Evolutionary conservation across 2,888 invertebrate species (phyloP), one percentile per base, ranked within the genome.

Genomic region (Cynaeus angustus): DNA sequence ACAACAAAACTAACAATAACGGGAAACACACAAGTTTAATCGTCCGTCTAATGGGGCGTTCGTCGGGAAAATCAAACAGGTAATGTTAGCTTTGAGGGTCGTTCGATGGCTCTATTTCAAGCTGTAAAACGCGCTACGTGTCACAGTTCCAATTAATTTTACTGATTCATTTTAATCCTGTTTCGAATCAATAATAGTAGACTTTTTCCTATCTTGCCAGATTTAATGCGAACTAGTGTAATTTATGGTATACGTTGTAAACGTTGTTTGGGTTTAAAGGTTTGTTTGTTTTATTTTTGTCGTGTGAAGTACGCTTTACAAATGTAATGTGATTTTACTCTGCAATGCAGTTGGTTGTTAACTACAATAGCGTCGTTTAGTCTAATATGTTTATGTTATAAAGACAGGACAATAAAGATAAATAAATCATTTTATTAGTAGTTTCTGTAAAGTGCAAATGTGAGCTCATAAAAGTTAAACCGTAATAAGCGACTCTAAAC

Each of bases 1-100:
- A 37, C 61, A 26, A 26, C 61, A 26, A 48, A 61, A 61, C 61
- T 61, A 61, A 61, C 48, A 61, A 61, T 61, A 61, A 61, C 33
- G 16, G 33, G 61, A 61, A 61, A 61, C 61, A 61, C 48, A 50
- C 61, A 50, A 46, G 37, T 61, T 61, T 61, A 61, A 61, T 61
- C 61, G 61, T 61, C 61, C 28, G 21, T 61, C 61, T 61, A 50
- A 61, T 61, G 61, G 61, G 46, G 28, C 53, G 41, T 56, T 56
- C 56, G 38, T 13, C 50, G 61, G 61, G 61, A 37, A 61, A 61
- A 61, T 61, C 61, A 61, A 61, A 61, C 61, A 61, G 61, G 61
- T 61, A 61, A 61, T 61, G 61, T 61, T 61, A 61, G 61, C 61
- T 61, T 61, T 61, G 50, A 61, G 61, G 61, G 61, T 61, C 50